These are phyloP conservation scores for Chanos chanos DNA, from an alignment of 2,797 vertebrate species.

Conservation along the genomic window DNA sequence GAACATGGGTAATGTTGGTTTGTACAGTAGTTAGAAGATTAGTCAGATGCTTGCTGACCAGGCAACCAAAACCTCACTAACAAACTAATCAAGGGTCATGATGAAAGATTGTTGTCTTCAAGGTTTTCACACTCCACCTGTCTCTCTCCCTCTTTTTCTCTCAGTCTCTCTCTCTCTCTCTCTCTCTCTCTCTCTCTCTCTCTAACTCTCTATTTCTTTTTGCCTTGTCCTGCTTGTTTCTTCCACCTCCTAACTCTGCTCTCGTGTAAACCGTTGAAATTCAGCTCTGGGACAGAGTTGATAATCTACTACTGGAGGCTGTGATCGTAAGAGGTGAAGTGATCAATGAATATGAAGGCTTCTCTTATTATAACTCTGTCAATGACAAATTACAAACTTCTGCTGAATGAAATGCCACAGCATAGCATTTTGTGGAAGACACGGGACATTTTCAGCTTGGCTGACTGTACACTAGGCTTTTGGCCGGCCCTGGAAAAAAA, in stretches of 20 bases:
- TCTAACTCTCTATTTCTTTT: background rate
- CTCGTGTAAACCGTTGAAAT: too few relatives aligned
- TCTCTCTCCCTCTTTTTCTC: background rate
- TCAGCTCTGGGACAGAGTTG: background rate
- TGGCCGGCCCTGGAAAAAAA: conserved; percentile 74
- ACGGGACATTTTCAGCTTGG: conserved; percentile 81
- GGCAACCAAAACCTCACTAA: too few relatives aligned
- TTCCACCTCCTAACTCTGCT: too few relatives aligned
- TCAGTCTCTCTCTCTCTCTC: background rate
- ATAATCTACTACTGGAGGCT: conserved; percentile 51
- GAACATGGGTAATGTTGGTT: too few relatives aligned
- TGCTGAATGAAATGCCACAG: conserved; percentile 76
- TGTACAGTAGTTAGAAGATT: too few relatives aligned
- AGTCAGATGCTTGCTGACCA: too few relatives aligned
- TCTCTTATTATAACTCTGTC: conserved; percentile 77
- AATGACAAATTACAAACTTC: conserved; percentile 80
- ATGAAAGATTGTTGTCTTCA: too few relatives aligned
- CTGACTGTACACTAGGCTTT: conserved; percentile 70
- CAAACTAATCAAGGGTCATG: too few relatives aligned
- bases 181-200: background rate
- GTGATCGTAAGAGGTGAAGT: conserved; percentile 65
- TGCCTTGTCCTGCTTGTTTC: too few relatives aligned
- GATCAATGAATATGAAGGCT: conserved; percentile 76
- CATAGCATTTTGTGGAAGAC: conserved; percentile 80
- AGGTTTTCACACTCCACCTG: background rate